Conservation (phyloP, 2,797 vertebrate genomes). For the Dendrocincla fuliginosa region DNA sequence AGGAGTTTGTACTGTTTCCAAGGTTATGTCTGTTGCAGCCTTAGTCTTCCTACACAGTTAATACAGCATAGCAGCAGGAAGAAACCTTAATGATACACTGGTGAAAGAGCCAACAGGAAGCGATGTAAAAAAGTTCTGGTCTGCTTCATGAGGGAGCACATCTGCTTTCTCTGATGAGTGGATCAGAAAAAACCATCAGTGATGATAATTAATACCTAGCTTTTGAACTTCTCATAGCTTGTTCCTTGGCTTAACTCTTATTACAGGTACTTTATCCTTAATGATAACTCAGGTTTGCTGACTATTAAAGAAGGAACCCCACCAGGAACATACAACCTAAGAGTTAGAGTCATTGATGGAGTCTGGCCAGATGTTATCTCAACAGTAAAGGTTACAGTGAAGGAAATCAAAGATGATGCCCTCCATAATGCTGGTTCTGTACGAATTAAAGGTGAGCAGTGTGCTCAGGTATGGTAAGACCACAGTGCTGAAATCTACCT, state of each 20-base stretch:
- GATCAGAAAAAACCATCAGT: neutral
- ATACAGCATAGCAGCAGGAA: neutral
- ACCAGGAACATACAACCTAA: conserved; percentile 80
- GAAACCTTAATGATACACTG: neutral
- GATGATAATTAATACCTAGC: neutral
- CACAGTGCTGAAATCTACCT: neutral
- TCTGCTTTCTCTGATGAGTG: neutral
- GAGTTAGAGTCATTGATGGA: conserved; percentile 84
- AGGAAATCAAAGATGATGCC: conserved; percentile 80
- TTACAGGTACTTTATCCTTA: conserved; percentile 85
- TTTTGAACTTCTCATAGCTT: conserved; percentile 39
- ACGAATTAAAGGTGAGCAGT: conserved; percentile 79
- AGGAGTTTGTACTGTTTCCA: neutral
- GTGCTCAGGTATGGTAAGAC: accelerated
- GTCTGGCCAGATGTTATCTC: conserved; percentile 90
- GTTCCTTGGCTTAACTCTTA: conserved; percentile 44
- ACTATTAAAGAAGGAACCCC: conserved; percentile 83
- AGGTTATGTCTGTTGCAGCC: neutral
- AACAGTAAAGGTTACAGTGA: conserved; percentile 80
- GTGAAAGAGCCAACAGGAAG: neutral
- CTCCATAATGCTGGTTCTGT: conserved; percentile 83
- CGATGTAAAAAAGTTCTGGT: neutral
- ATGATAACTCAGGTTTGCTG: conserved; percentile 85
- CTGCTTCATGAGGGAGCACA: neutral
- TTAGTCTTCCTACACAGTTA: neutral